A percentile compares a stretch with the other conserved stretches of the same genome.
These are phyloP conservation scores for Zosterops japonicus DNA, from an alignment of 2,113 vertebrate genomes.

Conservation along the genomic window DNA sequence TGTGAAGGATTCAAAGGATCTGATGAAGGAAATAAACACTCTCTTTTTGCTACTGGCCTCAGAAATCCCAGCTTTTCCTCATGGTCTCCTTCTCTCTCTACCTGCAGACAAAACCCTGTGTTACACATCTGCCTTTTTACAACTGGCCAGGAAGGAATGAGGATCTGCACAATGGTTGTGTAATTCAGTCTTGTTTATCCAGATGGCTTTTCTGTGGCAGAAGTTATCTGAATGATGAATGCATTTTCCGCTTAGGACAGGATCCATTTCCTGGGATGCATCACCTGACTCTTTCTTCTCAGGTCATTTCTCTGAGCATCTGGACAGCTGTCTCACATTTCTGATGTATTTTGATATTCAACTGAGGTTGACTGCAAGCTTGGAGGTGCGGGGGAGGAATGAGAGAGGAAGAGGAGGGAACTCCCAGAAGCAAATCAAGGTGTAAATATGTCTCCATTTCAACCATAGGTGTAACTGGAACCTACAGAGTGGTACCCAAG, in stretches of 20 bases:
- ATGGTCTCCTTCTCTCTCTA: background rate
- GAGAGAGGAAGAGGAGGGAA: background rate
- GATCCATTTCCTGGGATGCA: slow-evolving; percentile 61
- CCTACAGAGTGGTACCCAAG: background rate
- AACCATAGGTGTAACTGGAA: slow-evolving; percentile 25
- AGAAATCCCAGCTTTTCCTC: background rate
- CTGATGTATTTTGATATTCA: slow-evolving; percentile 4
- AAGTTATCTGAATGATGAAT: slow-evolving; percentile 64
- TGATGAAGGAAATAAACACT: background rate
- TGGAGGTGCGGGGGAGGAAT: background rate
- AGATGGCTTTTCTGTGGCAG: slow-evolving; percentile 62
- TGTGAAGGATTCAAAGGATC: background rate
- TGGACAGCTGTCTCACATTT: slow-evolving; percentile 56
- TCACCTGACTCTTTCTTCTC: slow-evolving; percentile 63
- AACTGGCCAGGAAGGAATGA: slow-evolving; percentile 8
- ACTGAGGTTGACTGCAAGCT: background rate
- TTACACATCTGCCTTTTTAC: slow-evolving; percentile 39
- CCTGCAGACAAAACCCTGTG: background rate
- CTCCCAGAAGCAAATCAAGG: slow-evolving; percentile 1
- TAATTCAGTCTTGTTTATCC: slow-evolving; percentile 64
- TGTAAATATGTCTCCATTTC: background rate
- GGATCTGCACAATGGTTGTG: background rate
- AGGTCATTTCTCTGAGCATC: slow-evolving; percentile 46
- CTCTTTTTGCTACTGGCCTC: background rate
- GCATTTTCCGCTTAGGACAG: slow-evolving; percentile 39